phyloP scores from a whole-genome alignment of 2,113 vertebrate species.

The Anolis sagrei region DNA sequence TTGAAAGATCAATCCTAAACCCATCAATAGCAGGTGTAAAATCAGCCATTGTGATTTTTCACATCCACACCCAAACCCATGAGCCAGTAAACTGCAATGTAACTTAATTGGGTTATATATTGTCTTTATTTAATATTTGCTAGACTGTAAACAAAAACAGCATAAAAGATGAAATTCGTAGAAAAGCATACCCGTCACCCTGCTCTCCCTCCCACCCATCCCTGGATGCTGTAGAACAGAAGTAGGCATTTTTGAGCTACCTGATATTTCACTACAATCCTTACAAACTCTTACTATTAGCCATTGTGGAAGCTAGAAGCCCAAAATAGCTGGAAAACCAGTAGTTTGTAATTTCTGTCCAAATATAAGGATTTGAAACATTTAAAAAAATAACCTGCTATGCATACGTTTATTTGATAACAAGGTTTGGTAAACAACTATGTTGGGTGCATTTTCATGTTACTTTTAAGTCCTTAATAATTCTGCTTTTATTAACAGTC shows the following conservation, averaged over 20 bases:
- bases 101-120: constrained; percentile 1
- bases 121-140: no score
- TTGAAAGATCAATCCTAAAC: constrained; percentile 1
- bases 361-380: neutral
- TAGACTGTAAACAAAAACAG: constrained; percentile 36
- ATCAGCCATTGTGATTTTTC: neutral
- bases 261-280: neutral
- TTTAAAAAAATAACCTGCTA: neutral
- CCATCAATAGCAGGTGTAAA: constrained; percentile 5
- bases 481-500: no score
- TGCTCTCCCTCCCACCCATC: neutral
- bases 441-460: no score
- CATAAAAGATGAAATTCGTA: constrained; percentile 1
- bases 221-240: no score
- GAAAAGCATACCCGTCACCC: neutral
- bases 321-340: neutral
- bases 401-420: neutral
- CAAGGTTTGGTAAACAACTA: no score
- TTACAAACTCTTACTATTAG: neutral
- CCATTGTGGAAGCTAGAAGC: neutral
- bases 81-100: neutral
- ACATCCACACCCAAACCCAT: neutral
- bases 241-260: neutral
- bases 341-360: neutral
- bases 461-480: no score